Evolutionary conservation across 1,140 invertebrate species (phyloP), one percentile per base, ranked within the genome.

Genomic region (Zaprionus davidi): DNA sequence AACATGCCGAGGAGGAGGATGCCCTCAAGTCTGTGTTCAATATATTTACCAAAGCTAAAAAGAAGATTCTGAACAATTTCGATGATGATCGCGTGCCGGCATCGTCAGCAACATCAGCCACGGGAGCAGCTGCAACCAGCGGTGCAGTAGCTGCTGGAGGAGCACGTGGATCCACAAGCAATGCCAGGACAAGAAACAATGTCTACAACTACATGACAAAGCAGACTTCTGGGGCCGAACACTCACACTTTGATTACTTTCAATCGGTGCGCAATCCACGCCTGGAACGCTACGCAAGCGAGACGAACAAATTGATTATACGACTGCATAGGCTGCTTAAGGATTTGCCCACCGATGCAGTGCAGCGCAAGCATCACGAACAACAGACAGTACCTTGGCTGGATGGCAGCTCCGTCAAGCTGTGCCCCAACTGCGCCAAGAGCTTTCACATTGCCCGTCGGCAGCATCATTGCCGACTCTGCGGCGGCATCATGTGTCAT

Each of bases 241-340:
- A 94, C 75, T 95, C 94, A 71, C 96, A 98, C 81, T 96, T 96
- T 11, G 95, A 96, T 60, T 95, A 96, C 92, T 99, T 98, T 92
- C 97, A 96, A 92, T 94, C 94, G 34, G 94, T 97, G 78, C 93
- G 97, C 86, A 95, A 96, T 83, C 92, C 94, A 3, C 94, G 95
- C 79, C 93, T 99, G 71, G 97, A 99, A 93, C 95, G 97, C 91
- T 97, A 97, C 93, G 97, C 98, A 0, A 96, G 97, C 26, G 98
- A 99, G 94, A 99, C 98, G 2, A 99, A 99, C 93, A 99, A 99
- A 93, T 93, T 99, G 17, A 94, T 99, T 34, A 99, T 99, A 84
- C 94, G 98, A 82, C 92, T 99, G 78, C 98, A 99, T 93, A 98
- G 98, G 93, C 93, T 99, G 73, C 94, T 99, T 7, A 94, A 94